Conservation (phyloP, 1,140 invertebrate species). For the Coptotermes formosanus region DNA sequence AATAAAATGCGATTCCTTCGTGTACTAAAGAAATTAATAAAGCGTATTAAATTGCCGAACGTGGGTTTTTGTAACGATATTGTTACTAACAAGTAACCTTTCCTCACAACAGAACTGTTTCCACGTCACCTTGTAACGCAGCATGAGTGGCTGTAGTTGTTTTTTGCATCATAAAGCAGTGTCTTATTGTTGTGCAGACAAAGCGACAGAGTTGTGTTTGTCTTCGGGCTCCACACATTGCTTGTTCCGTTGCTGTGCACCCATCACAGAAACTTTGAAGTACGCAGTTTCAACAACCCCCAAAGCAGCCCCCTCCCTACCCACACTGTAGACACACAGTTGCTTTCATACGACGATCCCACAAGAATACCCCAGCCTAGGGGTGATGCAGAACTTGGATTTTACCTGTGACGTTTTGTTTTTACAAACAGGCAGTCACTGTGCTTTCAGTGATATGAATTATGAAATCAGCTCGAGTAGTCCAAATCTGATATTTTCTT, state of each 20-base stretch:
- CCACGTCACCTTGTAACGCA: too few species aligned
- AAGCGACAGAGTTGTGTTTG: neutral
- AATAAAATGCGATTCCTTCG: too few species aligned
- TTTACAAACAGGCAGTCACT: neutral
- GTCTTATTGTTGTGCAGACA: neutral
- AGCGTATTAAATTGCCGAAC: too few species aligned
- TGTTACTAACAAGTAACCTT: too few species aligned
- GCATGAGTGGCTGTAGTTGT: too few species aligned
- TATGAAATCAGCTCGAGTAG: too few species aligned
- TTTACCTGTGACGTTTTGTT: neutral
- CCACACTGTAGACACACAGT: neutral
- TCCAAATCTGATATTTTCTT: too few species aligned
- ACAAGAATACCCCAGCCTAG: neutral
- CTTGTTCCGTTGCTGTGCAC: neutral
- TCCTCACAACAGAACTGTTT: too few species aligned
- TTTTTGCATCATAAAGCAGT: neutral
- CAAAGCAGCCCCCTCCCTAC: neutral
- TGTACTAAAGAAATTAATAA: too few species aligned
- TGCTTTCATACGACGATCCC: neutral
- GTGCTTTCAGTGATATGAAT: too few species aligned
- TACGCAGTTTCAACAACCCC: neutral
- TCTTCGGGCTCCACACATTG: neutral
- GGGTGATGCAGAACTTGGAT: neutral
- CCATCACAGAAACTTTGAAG: conserved; percentile 7
- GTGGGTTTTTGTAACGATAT: too few species aligned